A percentile compares a stretch with the other conserved stretches of the same genome.
Evolutionary conservation across 2,797 vertebrate species (phyloP).

Genomic region (Vireo griseus): DNA sequence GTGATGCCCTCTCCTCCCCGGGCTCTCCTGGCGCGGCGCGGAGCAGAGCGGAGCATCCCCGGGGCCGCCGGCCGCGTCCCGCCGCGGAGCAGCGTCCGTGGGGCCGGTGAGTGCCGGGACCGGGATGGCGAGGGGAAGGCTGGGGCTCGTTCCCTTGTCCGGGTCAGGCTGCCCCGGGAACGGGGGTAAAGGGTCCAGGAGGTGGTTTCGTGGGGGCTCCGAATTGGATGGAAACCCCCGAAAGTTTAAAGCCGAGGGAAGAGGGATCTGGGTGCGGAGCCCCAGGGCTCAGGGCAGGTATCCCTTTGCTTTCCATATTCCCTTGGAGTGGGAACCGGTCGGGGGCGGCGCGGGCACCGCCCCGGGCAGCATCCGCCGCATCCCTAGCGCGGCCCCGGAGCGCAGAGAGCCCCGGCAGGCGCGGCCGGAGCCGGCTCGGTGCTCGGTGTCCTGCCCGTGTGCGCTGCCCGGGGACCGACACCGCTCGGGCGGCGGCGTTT

Average conservation of each 20-base stretch:
- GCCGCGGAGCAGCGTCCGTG: not conserved
- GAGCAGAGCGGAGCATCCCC: not conserved
- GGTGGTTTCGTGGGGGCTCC: rapidly evolving
- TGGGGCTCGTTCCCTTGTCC: not conserved
- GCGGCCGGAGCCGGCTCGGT: rapidly evolving
- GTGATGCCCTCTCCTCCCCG: conserved; percentile 36
- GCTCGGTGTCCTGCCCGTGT: not conserved
- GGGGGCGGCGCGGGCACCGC: not conserved
- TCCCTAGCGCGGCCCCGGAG: not conserved
- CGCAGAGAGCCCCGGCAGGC: not conserved
- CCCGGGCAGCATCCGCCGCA: not conserved
- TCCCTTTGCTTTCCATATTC: not conserved
- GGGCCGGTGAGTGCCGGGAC: conserved; percentile 4
- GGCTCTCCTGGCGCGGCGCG: not conserved
- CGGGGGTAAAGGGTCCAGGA: rapidly evolving
- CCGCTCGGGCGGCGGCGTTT: rapidly evolving
- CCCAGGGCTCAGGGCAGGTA: rapidly evolving
- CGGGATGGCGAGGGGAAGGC: rapidly evolving
- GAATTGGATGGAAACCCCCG: not conserved
- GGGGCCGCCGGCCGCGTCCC: not conserved
- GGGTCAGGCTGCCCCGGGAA: not conserved
- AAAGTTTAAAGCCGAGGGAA: conserved; percentile 1
- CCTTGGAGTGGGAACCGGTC: rapidly evolving
- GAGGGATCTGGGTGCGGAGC: not conserved
- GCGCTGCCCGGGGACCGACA: not conserved